Base-by-base conservation (phyloP, 2,888 invertebrate species). In the Fragum sueziense region DNA sequence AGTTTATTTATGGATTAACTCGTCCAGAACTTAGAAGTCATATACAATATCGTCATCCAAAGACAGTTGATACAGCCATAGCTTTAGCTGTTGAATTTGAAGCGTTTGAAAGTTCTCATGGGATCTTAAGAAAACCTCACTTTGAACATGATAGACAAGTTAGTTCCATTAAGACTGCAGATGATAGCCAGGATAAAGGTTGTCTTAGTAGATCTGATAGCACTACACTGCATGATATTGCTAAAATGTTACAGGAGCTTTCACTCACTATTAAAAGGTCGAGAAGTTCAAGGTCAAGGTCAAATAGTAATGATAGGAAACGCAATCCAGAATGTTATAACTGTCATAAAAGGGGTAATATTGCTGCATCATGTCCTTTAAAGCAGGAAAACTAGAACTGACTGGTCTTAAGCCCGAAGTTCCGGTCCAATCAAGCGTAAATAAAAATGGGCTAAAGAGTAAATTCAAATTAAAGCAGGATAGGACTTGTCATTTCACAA, bases 21-120 rank as follows among this genome's bases (percentile, higher is more conserved):
- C 11, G 57, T 25, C 22, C 14, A 9, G 78, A 70, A 70, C 37
- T 73, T 7, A 51, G 65, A 22, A 74, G 65, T 41, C 65, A 74
- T 52, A 73, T 73, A 22, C 78, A 78, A 41, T 78, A 27, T 27
- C 51, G 73, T 7, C 73, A 74, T 27, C 74, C 74, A 9, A 62
- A 34, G 14, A 62, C 73, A 27, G 52, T 78, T 22, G 37, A 73
- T 37, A 22, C 61, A 61, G 73, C 77, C n/a, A 73, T 73, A 17
- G 70, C 59, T 7, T 33, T 68, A 27, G 77, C 77, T 22, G 29
- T 74, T 9, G 77, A 73, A 61, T 78, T 62, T 78, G 73, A 73
- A 29, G 77, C 73, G 14, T 75, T 62, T 62, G 69, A 75, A 31
- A 22, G 47, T 29, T 69, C 74, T 20, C 74, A 68, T 2, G 74